Evolutionary conservation across 2,888 invertebrate species (phyloP).

Genomic region (Glyphotaelius pellucidus): DNA sequence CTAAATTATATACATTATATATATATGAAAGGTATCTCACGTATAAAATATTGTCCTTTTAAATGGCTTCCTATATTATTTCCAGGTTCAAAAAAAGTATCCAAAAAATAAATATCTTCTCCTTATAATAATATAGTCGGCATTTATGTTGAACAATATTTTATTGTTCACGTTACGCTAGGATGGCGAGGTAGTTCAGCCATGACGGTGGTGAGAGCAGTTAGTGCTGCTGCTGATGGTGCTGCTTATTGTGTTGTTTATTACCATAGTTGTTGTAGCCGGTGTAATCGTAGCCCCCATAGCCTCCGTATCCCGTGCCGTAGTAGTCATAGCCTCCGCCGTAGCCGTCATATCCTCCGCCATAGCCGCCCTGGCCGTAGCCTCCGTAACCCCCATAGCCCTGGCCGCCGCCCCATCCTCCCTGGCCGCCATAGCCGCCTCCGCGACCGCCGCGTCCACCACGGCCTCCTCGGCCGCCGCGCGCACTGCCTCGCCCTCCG

Average conservation of each 20-base stretch:
- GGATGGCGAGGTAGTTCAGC: slow-evolving; percentile 48
- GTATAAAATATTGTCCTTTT: slow-evolving; percentile 66
- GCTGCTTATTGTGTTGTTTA: slow-evolving; percentile 69
- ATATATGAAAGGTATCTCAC: slow-evolving; percentile 66
- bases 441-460: slow-evolving; percentile 85
- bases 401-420: slow-evolving; percentile 82
- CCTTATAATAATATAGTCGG: slow-evolving; percentile 60
- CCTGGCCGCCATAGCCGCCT: slow-evolving; percentile 81
- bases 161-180: slow-evolving; percentile 55
- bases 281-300: slow-evolving; percentile 89
- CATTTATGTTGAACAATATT: slow-evolving; percentile 64
- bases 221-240: slow-evolving; percentile 65
- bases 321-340: slow-evolving; percentile 84
- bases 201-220: slow-evolving; percentile 35
- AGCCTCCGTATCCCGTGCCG: slow-evolving; percentile 87
- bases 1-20: slow-evolving; percentile 66
- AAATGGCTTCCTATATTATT: slow-evolving; percentile 60
- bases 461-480: slow-evolving; percentile 80
- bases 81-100: slow-evolving; percentile 63
- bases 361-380: slow-evolving; percentile 84
- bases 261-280: slow-evolving; percentile 91
- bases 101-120: slow-evolving; percentile 66
- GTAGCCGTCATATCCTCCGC: slow-evolving; percentile 86
- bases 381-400: slow-evolving; percentile 82
- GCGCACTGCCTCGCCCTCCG: slow-evolving; percentile 81